These are phyloP conservation scores for Montipora capricornis DNA, from an alignment of 64 coral and sea anemone species.

Conservation along the genomic window DNA sequence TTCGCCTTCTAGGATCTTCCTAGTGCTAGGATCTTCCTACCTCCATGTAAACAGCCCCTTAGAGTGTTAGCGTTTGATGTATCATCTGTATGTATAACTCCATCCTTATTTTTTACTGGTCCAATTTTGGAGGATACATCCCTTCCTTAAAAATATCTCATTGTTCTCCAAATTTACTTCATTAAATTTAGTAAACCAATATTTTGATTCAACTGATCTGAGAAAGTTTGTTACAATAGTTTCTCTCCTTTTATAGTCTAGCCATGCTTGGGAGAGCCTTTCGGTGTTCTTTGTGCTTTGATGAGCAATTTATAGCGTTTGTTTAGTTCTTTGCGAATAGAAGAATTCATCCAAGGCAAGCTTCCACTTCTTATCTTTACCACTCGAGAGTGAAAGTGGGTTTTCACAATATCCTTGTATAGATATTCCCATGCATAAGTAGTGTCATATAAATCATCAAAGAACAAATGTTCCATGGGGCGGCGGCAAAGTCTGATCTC, in stretches of 20 bases:
- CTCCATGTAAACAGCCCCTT: background rate
- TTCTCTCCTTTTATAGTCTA: background rate
- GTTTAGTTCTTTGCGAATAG: background rate
- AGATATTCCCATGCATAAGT: constrained; percentile 11
- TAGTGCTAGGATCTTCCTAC: no score
- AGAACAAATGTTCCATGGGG: background rate
- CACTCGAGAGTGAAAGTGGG: background rate
- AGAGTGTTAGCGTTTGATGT: background rate
- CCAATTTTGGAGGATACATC: background rate
- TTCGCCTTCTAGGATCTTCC: no score
- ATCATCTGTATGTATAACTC: background rate
- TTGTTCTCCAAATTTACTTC: background rate
- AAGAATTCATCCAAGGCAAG: constrained; percentile 19
- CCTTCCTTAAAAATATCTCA: background rate
- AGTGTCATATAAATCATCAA: constrained; percentile 8
- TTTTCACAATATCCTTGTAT: constrained; percentile 11
- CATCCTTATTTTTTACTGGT: background rate
- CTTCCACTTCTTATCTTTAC: background rate
- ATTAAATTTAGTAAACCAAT: constrained; percentile 4
- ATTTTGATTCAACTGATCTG: constrained; percentile 37
- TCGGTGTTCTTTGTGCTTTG: background rate
- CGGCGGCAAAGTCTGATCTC: background rate
- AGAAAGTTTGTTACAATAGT: constrained; percentile 23
- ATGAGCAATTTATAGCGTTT: background rate
- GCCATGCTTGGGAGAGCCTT: background rate